A percentile compares a stretch with the other conserved stretches of the same genome.
phyloP scores from a whole-genome alignment of 2,797 vertebrate species.

The Fistularia tabacaria region DNA sequence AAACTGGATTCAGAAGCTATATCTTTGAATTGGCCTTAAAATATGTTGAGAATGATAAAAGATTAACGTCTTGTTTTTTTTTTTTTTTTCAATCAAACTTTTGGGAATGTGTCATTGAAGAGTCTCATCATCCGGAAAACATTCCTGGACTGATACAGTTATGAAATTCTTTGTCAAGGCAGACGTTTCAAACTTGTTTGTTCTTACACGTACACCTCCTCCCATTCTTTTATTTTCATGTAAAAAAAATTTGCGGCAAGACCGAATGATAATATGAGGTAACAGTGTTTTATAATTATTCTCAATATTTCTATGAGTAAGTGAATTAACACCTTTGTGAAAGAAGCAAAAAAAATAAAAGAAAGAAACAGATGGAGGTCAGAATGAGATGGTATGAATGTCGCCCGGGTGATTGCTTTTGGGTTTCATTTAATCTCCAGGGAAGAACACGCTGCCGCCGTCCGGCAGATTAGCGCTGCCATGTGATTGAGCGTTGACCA shows the following conservation, averaged over 20 bases:
- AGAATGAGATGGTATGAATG: neutral
- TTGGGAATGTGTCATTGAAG: too few relatives aligned
- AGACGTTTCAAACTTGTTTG: too few relatives aligned
- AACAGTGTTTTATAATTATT: neutral
- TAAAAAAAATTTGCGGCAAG: neutral
- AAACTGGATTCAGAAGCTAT: too few relatives aligned
- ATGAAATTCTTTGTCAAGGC: too few relatives aligned
- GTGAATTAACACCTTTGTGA: neutral
- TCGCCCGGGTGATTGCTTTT: slow-evolving; percentile 11
- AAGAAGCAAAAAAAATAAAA: slow-evolving; percentile 1
- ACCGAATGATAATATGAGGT: neutral
- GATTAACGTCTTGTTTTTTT: too few relatives aligned
- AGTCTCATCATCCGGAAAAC: too few relatives aligned
- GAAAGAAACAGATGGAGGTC: neutral
- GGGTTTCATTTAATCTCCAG: slow-evolving; percentile 38
- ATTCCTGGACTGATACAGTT: too few relatives aligned
- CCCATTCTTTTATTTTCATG: too few relatives aligned
- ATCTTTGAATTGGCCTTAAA: too few relatives aligned
- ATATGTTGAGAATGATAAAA: too few relatives aligned
- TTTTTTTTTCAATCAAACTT: too few relatives aligned
- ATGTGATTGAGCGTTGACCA: slow-evolving; percentile 12
- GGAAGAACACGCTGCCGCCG: slow-evolving; percentile 28
- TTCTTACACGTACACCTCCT: too few relatives aligned
- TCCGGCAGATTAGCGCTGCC: slow-evolving; percentile 10
- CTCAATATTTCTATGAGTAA: neutral